Evolutionary conservation across 64 coral and sea anemone genomes (phyloP).

Genomic region (Pachyseris speciosa): DNA sequence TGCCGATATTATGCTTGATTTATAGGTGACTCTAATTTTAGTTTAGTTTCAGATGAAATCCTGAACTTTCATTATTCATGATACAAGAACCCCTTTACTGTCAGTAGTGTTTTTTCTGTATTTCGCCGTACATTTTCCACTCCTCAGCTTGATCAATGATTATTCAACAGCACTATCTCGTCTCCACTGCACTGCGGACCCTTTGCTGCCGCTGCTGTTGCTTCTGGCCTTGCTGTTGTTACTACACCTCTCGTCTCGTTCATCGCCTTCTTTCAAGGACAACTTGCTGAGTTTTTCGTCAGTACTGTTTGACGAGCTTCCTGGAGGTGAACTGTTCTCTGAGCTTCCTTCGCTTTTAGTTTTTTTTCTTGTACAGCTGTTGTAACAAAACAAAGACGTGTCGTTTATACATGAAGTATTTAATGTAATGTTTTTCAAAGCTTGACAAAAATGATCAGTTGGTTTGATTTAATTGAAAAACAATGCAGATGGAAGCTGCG

Average conservation of each 20-base stretch:
- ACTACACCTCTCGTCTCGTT: not conserved
- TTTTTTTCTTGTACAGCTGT: constrained; percentile 35
- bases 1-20: too few species aligned
- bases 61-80: too few species aligned
- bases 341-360: not conserved
- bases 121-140: not conserved
- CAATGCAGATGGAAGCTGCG: too few species aligned
- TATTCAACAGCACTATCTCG: not conserved
- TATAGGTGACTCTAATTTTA: too few species aligned
- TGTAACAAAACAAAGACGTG: not conserved
- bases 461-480: too few species aligned
- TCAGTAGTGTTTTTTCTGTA: too few species aligned
- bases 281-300: not conserved
- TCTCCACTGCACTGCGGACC: not conserved
- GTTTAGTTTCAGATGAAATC: too few species aligned
- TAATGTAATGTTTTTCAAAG: too few species aligned
- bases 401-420: not conserved
- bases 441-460: too few species aligned
- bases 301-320: not conserved
- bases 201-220: not conserved
- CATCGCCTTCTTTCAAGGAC: not conserved
- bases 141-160: not conserved
- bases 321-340: not conserved
- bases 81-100: too few species aligned
- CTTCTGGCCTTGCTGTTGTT: not conserved